Percentiles rank a stretch among this genome's conserved stretches.
Evolutionary conservation across 2,113 vertebrate genomes (phyloP).

Genomic region (Telmatochromis sp.): DNA sequence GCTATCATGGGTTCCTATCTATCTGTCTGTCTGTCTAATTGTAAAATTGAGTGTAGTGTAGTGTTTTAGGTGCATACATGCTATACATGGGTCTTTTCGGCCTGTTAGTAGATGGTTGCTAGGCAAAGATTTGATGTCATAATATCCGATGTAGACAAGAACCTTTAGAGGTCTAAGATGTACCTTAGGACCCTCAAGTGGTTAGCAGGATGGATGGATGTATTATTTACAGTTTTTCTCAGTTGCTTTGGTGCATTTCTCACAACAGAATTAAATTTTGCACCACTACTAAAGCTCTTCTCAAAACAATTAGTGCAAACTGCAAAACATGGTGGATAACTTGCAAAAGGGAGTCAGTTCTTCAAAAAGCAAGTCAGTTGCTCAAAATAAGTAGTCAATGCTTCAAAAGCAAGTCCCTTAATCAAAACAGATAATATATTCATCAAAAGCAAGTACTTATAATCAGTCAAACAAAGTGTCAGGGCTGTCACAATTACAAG

Average conservation of each 20-base stretch:
- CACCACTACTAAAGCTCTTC: too few species aligned
- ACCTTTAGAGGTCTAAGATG: neutral
- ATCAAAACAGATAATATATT: too few species aligned
- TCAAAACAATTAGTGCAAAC: too few species aligned
- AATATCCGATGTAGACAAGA: neutral
- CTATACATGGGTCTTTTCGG: neutral
- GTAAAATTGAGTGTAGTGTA: neutral
- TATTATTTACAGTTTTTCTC: neutral
- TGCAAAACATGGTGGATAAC: too few species aligned
- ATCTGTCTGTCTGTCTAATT: neutral
- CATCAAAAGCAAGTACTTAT: too few species aligned
- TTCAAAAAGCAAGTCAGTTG: too few species aligned
- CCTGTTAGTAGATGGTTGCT: neutral
- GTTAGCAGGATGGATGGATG: neutral
- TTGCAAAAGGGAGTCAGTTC: too few species aligned
- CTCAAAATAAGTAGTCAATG: too few species aligned
- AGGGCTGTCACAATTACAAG: too few species aligned
- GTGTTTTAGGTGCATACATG: neutral
- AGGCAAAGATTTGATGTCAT: neutral
- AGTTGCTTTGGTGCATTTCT: too few species aligned
- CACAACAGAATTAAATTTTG: accelerated
- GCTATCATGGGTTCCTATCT: neutral
- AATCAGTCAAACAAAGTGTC: too few species aligned
- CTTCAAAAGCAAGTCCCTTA: too few species aligned
- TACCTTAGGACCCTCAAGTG: neutral